A percentile compares a stretch with the other conserved stretches of the same genome.
Conservation (phyloP, 2,888 invertebrate genomes). For the Lepeophtheirus nordmannii region DNA sequence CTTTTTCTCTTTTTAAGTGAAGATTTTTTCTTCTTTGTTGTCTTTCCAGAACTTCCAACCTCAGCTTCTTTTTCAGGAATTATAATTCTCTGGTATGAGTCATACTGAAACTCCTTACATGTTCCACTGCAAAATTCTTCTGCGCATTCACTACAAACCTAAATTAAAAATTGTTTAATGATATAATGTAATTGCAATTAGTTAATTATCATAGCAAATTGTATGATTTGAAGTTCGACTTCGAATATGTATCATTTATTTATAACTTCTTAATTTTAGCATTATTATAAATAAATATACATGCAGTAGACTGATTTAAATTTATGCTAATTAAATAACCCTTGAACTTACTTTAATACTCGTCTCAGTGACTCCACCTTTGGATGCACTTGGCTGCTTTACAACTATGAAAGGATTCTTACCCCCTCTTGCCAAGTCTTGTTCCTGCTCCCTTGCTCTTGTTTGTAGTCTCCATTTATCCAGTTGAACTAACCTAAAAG, state of each 20-base stretch:
- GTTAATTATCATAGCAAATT: not conserved
- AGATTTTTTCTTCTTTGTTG: slow-evolving; percentile 9
- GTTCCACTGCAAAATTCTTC: slow-evolving; percentile 23
- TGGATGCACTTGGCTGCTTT: slow-evolving; percentile 22
- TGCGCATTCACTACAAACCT: slow-evolving; percentile 19
- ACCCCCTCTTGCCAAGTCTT: slow-evolving; percentile 19
- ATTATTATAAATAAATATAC: slow-evolving; percentile 1
- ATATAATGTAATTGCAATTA: not conserved
- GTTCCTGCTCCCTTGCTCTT: slow-evolving; percentile 10
- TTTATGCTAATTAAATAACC: not conserved
- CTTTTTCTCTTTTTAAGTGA: slow-evolving; percentile 5
- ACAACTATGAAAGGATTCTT: slow-evolving; percentile 21
- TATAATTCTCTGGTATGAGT: slow-evolving; percentile 16
- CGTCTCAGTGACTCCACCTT: slow-evolving; percentile 21
- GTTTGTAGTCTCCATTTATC: slow-evolving; percentile 21
- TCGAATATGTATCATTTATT: too few species aligned
- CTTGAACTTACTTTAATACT: slow-evolving; percentile 17
- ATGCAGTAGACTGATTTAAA: slow-evolving; percentile 1
- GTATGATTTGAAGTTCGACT: too few species aligned
- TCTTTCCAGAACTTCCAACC: not conserved
- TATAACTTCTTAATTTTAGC: not conserved
- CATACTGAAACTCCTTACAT: slow-evolving; percentile 23
- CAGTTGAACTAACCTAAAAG: slow-evolving; percentile 14
- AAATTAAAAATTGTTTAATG: not conserved
- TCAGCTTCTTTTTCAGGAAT: slow-evolving; percentile 12